Percentiles rank a stretch among this genome's conserved stretches.
phyloP scores from a whole-genome alignment of 2,113 vertebrate species.

The Acrocephalus arundinaceus region DNA sequence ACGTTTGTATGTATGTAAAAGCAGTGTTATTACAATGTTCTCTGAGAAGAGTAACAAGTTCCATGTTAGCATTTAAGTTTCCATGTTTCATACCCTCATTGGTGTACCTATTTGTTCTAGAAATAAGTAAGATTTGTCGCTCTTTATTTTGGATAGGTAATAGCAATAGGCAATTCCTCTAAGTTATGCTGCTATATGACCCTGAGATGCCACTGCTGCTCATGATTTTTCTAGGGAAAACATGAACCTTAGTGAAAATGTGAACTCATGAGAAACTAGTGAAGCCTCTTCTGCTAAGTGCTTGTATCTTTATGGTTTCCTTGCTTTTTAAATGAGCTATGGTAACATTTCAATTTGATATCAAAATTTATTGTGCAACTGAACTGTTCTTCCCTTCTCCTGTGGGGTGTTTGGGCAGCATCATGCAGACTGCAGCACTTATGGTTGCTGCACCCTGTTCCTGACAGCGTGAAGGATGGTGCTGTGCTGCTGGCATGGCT shows the following conservation, averaged over 20 bases:
- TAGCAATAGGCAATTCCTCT: background rate
- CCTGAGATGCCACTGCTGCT: background rate
- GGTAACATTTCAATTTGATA: background rate
- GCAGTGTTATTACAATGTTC: background rate
- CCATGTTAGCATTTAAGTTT: background rate
- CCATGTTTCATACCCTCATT: background rate
- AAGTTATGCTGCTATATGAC: background rate
- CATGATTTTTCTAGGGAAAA: background rate
- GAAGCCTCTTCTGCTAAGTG: background rate
- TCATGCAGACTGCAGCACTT: background rate
- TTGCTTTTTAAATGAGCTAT: background rate
- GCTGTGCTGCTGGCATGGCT: background rate
- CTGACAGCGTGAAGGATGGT: background rate
- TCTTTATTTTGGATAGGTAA: background rate
- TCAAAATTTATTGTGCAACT: background rate
- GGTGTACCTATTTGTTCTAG: background rate
- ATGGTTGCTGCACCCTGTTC: background rate
- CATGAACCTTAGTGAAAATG: accelerated
- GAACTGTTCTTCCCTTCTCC: background rate
- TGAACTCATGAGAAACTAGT: background rate
- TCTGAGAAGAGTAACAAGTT: background rate
- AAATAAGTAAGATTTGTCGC: background rate
- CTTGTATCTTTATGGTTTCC: background rate
- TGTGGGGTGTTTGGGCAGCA: background rate
- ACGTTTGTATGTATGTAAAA: background rate